Percentiles rank a stretch among this genome's conserved stretches.
These are phyloP conservation scores for Drosophila nasuta DNA, from an alignment of 1,140 invertebrate genomes.

Conservation along the genomic window DNA sequence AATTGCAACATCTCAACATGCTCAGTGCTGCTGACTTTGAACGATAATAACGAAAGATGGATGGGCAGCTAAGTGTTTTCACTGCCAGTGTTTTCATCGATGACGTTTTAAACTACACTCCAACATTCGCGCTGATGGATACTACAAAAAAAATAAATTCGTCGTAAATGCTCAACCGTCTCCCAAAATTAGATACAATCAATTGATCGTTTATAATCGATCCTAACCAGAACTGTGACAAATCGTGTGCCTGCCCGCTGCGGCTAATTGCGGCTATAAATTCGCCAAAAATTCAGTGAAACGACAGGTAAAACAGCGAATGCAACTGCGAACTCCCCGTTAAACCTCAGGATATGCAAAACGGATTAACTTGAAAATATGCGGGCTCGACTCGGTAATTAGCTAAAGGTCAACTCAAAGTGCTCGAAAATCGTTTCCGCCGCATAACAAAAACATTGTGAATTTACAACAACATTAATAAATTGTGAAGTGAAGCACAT, in stretches of 20 bases:
- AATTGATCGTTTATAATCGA: conserved; percentile 8
- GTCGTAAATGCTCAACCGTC: conserved; percentile 17
- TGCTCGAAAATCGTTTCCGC: conserved; percentile 39
- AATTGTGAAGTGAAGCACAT: conserved; percentile 42
- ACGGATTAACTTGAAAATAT: conserved; percentile 57
- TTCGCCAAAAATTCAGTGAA: conserved; percentile 46
- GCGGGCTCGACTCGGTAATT: conserved; percentile 36
- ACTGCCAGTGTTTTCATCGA: conserved; percentile 66
- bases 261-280: conserved; percentile 51
- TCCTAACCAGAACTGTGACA: conserved; percentile 51
- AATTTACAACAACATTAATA: conserved; percentile 23
- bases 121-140: conserved; percentile 49
- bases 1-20: conserved; percentile 26
- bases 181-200: conserved; percentile 14
- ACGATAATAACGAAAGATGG: conserved; percentile 66
- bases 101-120: conserved; percentile 60
- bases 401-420: conserved; percentile 29
- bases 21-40: conserved; percentile 38
- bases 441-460: not conserved
- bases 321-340: conserved; percentile 4
- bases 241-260: conserved; percentile 44
- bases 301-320: conserved; percentile 37
- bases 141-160: conserved; percentile 17
- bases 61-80: conserved; percentile 70
- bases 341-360: conserved; percentile 46